Conservation (phyloP, 2,888 invertebrate genomes). For the Entomobrya proxima region DNA sequence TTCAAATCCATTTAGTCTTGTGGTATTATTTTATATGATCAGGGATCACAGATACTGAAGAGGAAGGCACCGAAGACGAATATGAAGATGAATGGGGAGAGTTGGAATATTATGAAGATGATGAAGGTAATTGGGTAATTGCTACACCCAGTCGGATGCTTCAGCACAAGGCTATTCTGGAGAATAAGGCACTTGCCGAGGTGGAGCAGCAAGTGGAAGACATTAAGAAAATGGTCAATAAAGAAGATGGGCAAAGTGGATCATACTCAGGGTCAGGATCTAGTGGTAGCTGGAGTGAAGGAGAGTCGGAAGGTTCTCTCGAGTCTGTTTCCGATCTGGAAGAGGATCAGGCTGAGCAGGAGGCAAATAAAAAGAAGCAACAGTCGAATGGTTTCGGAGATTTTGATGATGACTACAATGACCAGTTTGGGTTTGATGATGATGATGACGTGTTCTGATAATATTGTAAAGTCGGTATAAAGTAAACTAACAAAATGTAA, state of each 20-base stretch:
- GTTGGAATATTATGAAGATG: conserved; percentile 67
- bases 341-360: conserved; percentile 40
- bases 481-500: no score
- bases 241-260: neutral
- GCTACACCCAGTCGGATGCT: conserved; percentile 63
- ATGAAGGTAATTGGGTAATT: conserved; percentile 62
- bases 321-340: conserved; percentile 53
- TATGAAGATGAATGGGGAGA: conserved; percentile 56
- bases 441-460: conserved; percentile 9
- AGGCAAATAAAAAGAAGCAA: conserved; percentile 15
- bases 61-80: conserved; percentile 39
- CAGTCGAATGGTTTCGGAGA: conserved; percentile 19
- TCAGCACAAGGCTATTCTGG: conserved; percentile 63
- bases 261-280: conserved; percentile 26
- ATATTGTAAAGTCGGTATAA: no score
- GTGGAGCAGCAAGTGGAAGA: conserved; percentile 60
- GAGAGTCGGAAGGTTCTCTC: conserved; percentile 44
- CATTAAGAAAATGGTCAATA: conserved; percentile 51
- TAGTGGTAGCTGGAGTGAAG: conserved; percentile 36
- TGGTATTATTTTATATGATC: neutral
- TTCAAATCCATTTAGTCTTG: neutral
- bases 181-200: conserved; percentile 50
- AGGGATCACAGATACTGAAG: conserved; percentile 13
- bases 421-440: conserved; percentile 42
- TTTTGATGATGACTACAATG: conserved; percentile 55